Conservation (phyloP, 2,797 vertebrate species). For the Smutsia temminckii region DNA sequence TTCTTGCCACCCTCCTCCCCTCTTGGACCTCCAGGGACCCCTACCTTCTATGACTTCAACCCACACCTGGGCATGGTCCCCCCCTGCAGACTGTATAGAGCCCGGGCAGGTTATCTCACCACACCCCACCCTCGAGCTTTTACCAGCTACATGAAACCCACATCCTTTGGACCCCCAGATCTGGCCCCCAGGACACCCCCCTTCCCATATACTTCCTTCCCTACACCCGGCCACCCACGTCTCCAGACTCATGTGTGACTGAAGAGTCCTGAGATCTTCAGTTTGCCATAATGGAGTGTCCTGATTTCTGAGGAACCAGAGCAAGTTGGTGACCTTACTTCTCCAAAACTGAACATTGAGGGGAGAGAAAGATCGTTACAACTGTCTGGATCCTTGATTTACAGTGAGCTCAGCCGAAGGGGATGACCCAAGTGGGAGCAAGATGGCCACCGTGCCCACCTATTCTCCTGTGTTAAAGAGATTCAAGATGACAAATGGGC, state of each 20-base stretch:
- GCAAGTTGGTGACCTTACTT: not conserved
- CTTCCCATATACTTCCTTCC: constrained; percentile 92
- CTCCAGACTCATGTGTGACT: constrained; percentile 96
- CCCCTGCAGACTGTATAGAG: constrained; percentile 55
- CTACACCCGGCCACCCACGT: constrained; percentile 89
- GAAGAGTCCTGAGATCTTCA: constrained; percentile 10
- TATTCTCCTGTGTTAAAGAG: not conserved
- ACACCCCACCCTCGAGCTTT: constrained; percentile 92
- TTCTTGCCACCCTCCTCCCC: constrained; percentile 77
- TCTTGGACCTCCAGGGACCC: constrained; percentile 23
- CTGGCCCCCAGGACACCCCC: constrained; percentile 88
- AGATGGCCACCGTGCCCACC: not conserved
- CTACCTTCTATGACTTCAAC: constrained; percentile 69
- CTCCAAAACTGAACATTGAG: not conserved
- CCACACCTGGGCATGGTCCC: constrained; percentile 49
- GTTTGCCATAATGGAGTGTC: not conserved
- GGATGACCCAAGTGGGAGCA: not conserved
- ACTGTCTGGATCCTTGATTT: not conserved
- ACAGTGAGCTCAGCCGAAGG: constrained; percentile 11
- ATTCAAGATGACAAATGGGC: not conserved
- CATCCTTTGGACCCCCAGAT: constrained; percentile 90
- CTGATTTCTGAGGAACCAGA: constrained; percentile 4
- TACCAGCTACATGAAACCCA: constrained; percentile 91
- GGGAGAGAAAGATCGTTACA: not conserved
- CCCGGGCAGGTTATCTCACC: constrained; percentile 87